Percentiles rank a stretch among this genome's conserved stretches.
phyloP scores from a whole-genome alignment of 1,140 invertebrate genomes.

The Macrocentrus cingulum region DNA sequence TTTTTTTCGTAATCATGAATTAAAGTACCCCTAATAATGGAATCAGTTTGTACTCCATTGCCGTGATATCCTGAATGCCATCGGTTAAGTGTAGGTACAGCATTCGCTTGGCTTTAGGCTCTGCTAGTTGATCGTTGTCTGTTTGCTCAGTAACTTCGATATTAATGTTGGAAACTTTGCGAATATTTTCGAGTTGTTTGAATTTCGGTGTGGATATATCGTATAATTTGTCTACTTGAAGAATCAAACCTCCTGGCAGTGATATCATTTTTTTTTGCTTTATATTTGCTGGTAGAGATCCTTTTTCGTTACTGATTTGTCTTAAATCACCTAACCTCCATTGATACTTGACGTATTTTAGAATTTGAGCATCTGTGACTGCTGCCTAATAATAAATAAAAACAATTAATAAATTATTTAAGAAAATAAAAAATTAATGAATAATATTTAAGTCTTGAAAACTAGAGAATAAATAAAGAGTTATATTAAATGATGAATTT shows the following conservation, averaged over 20 bases:
- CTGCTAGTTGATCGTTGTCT: slow-evolving; percentile 51
- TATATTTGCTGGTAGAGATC: slow-evolving; percentile 59
- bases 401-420: slow-evolving; percentile 1
- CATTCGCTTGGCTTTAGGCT: slow-evolving; percentile 63
- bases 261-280: slow-evolving; percentile 43
- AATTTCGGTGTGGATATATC: slow-evolving; percentile 34
- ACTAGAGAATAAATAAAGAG: too few relatives aligned
- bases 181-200: slow-evolving; percentile 33
- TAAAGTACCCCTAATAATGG: slow-evolving; percentile 62
- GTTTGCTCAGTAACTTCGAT: slow-evolving; percentile 56
- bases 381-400: slow-evolving; percentile 18
- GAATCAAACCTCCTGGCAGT: slow-evolving; percentile 57
- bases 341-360: slow-evolving; percentile 53
- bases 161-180: slow-evolving; percentile 62
- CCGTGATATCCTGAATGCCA: slow-evolving; percentile 70
- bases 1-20: slow-evolving; percentile 14
- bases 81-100: slow-evolving; percentile 76
- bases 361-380: slow-evolving; percentile 22
- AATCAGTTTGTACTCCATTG: slow-evolving; percentile 74
- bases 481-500: too few relatives aligned
- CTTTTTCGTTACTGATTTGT: slow-evolving; percentile 56
- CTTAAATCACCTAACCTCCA: slow-evolving; percentile 64
- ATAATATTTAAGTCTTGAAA: too few relatives aligned
- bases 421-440: too few relatives aligned
- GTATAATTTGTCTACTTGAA: slow-evolving; percentile 58